phyloP scores from a whole-genome alignment of 1,140 invertebrate species.

The Drosophila sucinea region DNA sequence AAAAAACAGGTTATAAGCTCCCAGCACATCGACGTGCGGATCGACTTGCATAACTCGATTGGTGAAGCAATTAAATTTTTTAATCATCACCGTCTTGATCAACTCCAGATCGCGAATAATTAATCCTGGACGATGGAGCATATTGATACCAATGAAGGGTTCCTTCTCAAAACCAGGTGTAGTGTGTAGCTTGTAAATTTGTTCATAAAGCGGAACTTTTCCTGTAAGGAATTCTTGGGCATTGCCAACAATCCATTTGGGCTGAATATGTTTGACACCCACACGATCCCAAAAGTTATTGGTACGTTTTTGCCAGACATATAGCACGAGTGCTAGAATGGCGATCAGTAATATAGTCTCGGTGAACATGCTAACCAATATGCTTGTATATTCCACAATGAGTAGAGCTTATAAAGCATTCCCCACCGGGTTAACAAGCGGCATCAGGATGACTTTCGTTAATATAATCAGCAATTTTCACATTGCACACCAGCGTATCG shows the following conservation, averaged over 20 bases:
- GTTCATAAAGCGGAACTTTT: conserved; percentile 34
- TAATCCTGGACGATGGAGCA: conserved; percentile 82
- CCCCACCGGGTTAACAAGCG: not conserved
- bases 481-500: not conserved
- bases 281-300: conserved; percentile 80
- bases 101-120: conserved; percentile 84
- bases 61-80: conserved; percentile 82
- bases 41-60: conserved; percentile 61
- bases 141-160: conserved; percentile 79
- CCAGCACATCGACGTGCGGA: conserved; percentile 57
- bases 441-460: not conserved
- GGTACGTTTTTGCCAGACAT: conserved; percentile 48
- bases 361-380: conserved; percentile 32
- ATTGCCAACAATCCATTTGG: conserved; percentile 75
- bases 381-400: not conserved
- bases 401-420: not conserved
- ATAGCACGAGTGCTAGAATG: conserved; percentile 46
- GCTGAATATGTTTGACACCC: conserved; percentile 79
- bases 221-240: conserved; percentile 45
- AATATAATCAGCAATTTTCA: not conserved
- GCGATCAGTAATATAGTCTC: conserved; percentile 51
- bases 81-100: conserved; percentile 84
- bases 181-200: conserved; percentile 51
- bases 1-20: conserved; percentile 69
- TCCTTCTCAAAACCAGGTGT: conserved; percentile 53